Conservation (phyloP, 2,113 vertebrate species). For the Machaerirhynchus nigripectus region DNA sequence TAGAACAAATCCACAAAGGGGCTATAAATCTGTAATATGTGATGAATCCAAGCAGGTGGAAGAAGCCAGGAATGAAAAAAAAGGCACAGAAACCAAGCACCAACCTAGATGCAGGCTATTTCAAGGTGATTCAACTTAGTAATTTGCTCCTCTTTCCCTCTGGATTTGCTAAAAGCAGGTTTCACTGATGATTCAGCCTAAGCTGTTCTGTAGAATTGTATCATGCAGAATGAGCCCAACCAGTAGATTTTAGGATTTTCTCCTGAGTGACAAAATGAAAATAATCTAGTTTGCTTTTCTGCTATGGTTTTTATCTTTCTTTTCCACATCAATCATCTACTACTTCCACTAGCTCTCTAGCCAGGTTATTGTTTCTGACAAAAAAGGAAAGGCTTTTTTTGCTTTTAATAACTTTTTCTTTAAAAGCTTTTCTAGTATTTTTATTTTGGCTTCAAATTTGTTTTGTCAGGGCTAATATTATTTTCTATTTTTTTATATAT, state of each 20-base stretch:
- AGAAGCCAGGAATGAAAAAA: not conserved
- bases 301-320: not conserved
- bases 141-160: not conserved
- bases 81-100: not conserved
- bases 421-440: not conserved
- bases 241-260: not conserved
- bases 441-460: not conserved
- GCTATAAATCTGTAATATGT: not conserved
- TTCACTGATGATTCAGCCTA: not conserved
- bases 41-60: not conserved
- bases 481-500: not conserved
- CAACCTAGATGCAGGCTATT: not conserved
- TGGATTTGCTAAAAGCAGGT: not conserved
- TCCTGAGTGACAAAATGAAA: not conserved
- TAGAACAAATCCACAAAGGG: not conserved
- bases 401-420: not conserved
- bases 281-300: not conserved
- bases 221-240: not conserved
- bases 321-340: not conserved
- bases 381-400: not conserved
- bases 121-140: not conserved
- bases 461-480: not conserved
- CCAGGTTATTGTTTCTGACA: not conserved
- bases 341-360: not conserved
- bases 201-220: not conserved